These are phyloP conservation scores for Carettochelys insculpta DNA, from an alignment of 2,113 vertebrate genomes.

Conservation along the genomic window DNA sequence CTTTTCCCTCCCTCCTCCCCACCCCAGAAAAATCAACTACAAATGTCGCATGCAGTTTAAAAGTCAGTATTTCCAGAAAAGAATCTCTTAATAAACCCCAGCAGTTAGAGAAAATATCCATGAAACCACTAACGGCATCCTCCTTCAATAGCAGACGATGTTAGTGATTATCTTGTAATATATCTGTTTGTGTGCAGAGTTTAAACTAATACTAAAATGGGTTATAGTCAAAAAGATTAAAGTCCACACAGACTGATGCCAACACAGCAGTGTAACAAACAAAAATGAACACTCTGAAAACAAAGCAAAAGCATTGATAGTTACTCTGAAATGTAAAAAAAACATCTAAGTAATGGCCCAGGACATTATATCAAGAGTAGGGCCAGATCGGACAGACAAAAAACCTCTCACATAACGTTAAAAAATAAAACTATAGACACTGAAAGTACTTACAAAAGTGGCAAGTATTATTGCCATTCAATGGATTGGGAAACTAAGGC, in stretches of 20 bases:
- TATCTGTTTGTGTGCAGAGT: neutral
- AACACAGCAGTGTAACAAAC: fast-evolving
- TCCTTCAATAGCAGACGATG: neutral
- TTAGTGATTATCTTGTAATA: neutral
- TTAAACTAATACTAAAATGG: fast-evolving
- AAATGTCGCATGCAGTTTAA: neutral
- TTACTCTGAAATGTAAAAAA: fast-evolving
- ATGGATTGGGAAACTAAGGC: neutral
- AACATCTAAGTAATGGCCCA: fast-evolving
- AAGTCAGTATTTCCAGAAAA: neutral
- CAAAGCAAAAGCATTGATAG: neutral
- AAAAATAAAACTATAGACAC: neutral
- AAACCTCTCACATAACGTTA: no score
- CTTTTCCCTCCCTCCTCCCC: no score
- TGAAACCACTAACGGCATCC: neutral
- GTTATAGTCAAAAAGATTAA: neutral
- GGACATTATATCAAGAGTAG: neutral
- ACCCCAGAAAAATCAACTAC: neutral
- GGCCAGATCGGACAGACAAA: neutral
- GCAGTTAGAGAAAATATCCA: neutral
- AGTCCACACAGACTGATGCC: neutral
- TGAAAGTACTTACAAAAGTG: neutral
- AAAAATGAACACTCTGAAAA: neutral
- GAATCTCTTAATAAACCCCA: neutral
- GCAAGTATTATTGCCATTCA: neutral